Evolutionary conservation across 2,797 vertebrate species (phyloP).

Genomic region (Sebastes steindachneri): DNA sequence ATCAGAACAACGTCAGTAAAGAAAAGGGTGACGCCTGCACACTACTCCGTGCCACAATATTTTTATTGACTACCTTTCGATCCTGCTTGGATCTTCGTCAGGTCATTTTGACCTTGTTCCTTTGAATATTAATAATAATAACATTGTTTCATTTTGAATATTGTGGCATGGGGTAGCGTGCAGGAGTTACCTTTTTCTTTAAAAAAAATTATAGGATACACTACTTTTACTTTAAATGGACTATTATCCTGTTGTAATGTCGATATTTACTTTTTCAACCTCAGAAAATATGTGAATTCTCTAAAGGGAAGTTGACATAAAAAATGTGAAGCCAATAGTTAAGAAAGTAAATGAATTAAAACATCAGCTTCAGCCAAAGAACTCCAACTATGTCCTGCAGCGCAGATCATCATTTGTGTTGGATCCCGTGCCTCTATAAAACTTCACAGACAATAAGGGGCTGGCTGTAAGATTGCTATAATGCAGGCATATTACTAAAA

Average conservation of each 20-base stretch:
- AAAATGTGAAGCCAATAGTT: constrained; percentile 14
- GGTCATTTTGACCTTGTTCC: too few species aligned
- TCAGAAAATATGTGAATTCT: not conserved
- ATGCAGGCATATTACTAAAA: constrained; percentile 53
- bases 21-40: too few species aligned
- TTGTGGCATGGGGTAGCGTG: too few species aligned
- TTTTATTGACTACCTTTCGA: too few species aligned
- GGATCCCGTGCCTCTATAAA: constrained; percentile 40
- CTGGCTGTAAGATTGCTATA: constrained; percentile 47
- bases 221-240: not conserved
- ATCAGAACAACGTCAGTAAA: too few species aligned
- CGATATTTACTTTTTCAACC: not conserved
- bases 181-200: too few species aligned
- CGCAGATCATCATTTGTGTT: constrained; percentile 50
- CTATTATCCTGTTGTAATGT: not conserved
- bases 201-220: not conserved
- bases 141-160: too few species aligned
- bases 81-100: too few species aligned
- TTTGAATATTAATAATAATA: too few species aligned
- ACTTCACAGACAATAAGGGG: constrained; percentile 65
- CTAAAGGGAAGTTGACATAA: constrained; percentile 4
- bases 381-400: constrained; percentile 19
- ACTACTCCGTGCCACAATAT: too few species aligned
- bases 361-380: constrained; percentile 27
- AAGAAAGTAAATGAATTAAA: constrained; percentile 38